Evolutionary conservation across 2,797 vertebrate genomes (phyloP).

Genomic region (Esox masquinongy): DNA sequence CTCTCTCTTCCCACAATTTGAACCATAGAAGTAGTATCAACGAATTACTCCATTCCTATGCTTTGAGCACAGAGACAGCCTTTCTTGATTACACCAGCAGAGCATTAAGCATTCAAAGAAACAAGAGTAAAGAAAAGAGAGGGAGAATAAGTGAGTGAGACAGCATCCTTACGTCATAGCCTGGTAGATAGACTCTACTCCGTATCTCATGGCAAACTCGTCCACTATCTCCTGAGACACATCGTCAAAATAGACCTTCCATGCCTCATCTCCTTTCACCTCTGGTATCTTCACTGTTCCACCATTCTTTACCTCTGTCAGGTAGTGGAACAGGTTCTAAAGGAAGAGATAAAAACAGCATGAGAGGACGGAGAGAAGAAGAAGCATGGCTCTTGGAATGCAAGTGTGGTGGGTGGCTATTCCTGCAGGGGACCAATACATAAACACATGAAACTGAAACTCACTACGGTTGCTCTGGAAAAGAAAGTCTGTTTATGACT

Average conservation of each 20-base stretch:
- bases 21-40: constrained; percentile 11
- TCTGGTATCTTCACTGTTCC: constrained; percentile 92
- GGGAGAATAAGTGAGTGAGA: constrained; percentile 13
- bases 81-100: background rate
- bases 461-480: too few relatives aligned
- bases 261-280: constrained; percentile 94
- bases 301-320: constrained; percentile 89
- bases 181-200: constrained; percentile 98
- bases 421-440: too few relatives aligned
- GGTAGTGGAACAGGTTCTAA: constrained; percentile 94
- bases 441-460: too few relatives aligned
- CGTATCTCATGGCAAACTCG: constrained; percentile 97
- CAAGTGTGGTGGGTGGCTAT: too few relatives aligned
- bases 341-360: constrained; percentile 15
- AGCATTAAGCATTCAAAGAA: background rate
- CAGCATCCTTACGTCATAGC: constrained; percentile 94
- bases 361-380: constrained; percentile 2
- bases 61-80: background rate
- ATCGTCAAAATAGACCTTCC: constrained; percentile 98
- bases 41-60: background rate
- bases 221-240: constrained; percentile 96
- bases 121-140: constrained; percentile 19
- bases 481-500: background rate
- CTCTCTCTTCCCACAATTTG: background rate
- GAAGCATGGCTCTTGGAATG: too few relatives aligned